phyloP scores from a whole-genome alignment of 2,888 invertebrate species.

The Autographa gamma region DNA sequence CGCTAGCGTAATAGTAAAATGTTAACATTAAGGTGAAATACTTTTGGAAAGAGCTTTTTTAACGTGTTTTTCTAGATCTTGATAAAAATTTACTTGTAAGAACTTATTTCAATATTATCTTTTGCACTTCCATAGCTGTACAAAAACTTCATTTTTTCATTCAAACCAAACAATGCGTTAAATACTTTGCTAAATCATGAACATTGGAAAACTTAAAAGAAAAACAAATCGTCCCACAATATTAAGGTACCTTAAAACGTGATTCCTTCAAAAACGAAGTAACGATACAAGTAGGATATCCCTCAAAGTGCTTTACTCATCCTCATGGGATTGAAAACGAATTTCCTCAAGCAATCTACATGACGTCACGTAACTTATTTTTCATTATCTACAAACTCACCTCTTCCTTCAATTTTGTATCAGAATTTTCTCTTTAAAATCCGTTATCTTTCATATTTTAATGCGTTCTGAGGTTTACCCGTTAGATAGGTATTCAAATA shows the following conservation, averaged over 20 bases:
- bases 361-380: slow-evolving; percentile 67
- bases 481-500: too few relatives aligned
- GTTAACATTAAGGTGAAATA: not conserved
- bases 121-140: too few relatives aligned
- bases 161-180: too few relatives aligned
- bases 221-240: too few relatives aligned
- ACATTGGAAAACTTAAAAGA: too few relatives aligned
- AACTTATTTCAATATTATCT: too few relatives aligned
- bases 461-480: too few relatives aligned
- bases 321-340: slow-evolving; percentile 68
- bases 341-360: slow-evolving; percentile 74
- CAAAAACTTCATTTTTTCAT: too few relatives aligned
- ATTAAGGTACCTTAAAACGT: too few relatives aligned
- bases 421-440: not conserved
- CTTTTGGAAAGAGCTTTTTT: not conserved
- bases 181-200: too few relatives aligned
- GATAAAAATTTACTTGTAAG: not conserved
- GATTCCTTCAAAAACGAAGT: not conserved
- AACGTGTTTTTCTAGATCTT: not conserved
- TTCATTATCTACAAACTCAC: slow-evolving; percentile 62
- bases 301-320: slow-evolving; percentile 42
- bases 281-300: not conserved
- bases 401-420: slow-evolving; percentile 12
- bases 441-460: too few relatives aligned
- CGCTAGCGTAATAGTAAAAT: not conserved